Percentiles rank a stretch among this genome's conserved stretches.
These are phyloP conservation scores for Fulmarus glacialis DNA, from an alignment of 2,113 vertebrate genomes.

Conservation along the genomic window DNA sequence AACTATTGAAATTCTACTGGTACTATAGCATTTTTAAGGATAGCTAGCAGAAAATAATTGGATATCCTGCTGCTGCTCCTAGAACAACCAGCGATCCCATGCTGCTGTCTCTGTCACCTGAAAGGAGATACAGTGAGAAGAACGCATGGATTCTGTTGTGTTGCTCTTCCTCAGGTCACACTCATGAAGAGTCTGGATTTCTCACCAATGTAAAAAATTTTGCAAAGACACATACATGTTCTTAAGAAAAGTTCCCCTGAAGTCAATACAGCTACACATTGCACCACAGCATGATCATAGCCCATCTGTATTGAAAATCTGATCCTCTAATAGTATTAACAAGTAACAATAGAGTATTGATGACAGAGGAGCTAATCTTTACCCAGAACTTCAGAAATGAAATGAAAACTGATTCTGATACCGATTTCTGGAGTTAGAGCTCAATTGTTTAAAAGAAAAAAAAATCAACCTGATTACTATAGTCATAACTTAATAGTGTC, in stretches of 20 bases:
- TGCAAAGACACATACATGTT: fast-evolving
- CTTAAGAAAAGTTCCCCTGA: not conserved
- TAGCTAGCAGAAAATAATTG: not conserved
- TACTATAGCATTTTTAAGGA: not conserved
- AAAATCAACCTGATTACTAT: not conserved
- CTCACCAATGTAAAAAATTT: not conserved
- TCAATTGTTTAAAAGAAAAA: not conserved
- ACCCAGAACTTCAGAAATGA: not conserved
- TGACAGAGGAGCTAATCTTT: not conserved
- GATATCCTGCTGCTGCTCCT: not conserved
- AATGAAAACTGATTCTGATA: not conserved
- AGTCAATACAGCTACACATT: not conserved
- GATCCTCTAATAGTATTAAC: not conserved
- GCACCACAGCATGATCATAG: not conserved
- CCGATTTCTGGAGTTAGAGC: not conserved
- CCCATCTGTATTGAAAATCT: not conserved
- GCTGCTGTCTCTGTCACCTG: not conserved
- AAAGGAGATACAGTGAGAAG: not conserved
- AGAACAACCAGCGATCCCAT: not conserved
- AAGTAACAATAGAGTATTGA: not conserved
- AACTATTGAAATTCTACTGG: not conserved
- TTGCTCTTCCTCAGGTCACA: not conserved
- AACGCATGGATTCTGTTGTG: not conserved
- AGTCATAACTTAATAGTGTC: not conserved
- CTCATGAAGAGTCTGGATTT: not conserved